Evolutionary conservation across 2,888 invertebrate genomes (phyloP).

Genomic region (Sinohyriopsis cumingii): DNA sequence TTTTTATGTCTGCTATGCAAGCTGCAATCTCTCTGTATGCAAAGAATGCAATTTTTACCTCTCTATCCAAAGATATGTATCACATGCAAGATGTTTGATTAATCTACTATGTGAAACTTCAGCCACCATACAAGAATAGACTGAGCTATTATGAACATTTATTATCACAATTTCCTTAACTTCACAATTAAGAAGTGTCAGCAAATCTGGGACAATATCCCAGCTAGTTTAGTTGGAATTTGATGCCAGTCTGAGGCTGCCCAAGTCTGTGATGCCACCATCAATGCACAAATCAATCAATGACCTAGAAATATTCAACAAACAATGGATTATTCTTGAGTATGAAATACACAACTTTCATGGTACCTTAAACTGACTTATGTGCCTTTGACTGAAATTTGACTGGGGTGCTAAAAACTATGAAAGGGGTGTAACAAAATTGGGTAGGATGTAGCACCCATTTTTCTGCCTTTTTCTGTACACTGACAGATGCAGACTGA

Average conservation of each 20-base stretch:
- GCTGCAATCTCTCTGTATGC: conserved; percentile 6
- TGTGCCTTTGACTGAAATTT: not conserved
- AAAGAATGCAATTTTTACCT: conserved; percentile 8
- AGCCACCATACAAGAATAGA: conserved; percentile 20
- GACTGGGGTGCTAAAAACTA: too few relatives aligned
- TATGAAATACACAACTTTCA: conserved; percentile 16
- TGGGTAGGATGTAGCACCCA: too few relatives aligned
- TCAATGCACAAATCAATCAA: conserved; percentile 11
- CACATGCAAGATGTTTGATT: conserved; percentile 10
- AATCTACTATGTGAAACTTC: conserved; percentile 17
- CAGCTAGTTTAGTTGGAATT: conserved; percentile 17
- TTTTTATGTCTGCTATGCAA: conserved; percentile 14
- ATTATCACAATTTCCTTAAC: conserved; percentile 6
- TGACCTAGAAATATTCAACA: too few relatives aligned
- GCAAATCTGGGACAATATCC: conserved; percentile 21
- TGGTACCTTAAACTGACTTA: conserved; percentile 8
- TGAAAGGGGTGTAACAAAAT: too few relatives aligned
- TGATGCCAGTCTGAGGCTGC: conserved; percentile 13
- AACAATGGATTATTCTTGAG: conserved; percentile 9
- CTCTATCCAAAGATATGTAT: conserved; percentile 4
- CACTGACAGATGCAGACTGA: too few relatives aligned
- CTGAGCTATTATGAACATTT: conserved; percentile 6
- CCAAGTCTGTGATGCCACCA: conserved; percentile 11
- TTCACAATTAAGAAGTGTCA: conserved; percentile 6
- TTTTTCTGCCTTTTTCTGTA: too few relatives aligned